Evolutionary conservation across 2,797 vertebrate species (phyloP), one percentile per base, ranked within the genome.

Genomic region (Mastacembelus armatus): DNA sequence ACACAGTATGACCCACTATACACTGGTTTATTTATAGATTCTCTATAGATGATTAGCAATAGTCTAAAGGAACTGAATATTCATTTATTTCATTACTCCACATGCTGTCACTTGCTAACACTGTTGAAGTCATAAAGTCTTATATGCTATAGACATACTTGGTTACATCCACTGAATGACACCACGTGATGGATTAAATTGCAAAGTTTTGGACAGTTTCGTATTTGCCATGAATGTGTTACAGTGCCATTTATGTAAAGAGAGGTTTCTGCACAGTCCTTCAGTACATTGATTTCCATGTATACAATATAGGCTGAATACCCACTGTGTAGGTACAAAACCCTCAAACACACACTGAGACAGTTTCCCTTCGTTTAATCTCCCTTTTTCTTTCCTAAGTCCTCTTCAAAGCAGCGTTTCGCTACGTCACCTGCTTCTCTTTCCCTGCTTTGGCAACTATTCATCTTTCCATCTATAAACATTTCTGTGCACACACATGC

Each of bases 381-480:
- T 67, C 69, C 48, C 51, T 64, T 63, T 71, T 55, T 50, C 54
- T 66, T 59, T 71, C 58, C 76, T 52, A 73, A 85, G 63, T 77
- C 70, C 55, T 63, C 80, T 74, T 84, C 78, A 85, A 80, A 83
- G 77, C 63, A n/a, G 57, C 67, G 72, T 26, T 35, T 79, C 60
- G 26, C 55, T 61, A 52, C 66, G 78, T 88, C 85, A 89, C 85
- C 88, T 88, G 89, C 85, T 71, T 86, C 80, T 55, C 71, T 66
- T 65, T 62, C 52, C 16, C 50, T 60, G n/a, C n/a, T n/a, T n/a
- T n/a, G n/a, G n/a, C 62, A 72, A 80, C 71, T 36, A 58, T 73
- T 71, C 74, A 61, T 77, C 63, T 45, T 52, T 78, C 71, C 57
- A 62, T 73, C 63, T 67, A 69, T 73, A 39, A 76, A 66, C 67